Base-by-base conservation (phyloP, 2,888 invertebrate genomes). In the Hirtodrosophila duncani region DNA sequence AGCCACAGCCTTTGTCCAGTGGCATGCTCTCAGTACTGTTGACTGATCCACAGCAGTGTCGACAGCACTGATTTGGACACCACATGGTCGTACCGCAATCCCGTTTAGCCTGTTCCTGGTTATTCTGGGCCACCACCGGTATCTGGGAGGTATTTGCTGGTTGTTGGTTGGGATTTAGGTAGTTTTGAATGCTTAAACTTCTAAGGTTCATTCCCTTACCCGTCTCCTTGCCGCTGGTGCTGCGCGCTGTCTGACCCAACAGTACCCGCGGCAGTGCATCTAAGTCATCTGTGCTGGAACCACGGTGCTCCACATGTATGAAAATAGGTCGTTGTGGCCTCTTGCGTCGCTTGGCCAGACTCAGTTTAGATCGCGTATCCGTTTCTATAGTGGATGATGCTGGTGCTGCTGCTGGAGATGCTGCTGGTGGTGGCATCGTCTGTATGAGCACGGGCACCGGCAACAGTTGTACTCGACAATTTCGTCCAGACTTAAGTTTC, bases 11-110 rank as follows among this genome's bases (percentile, higher is more conserved):
- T n/a, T n/a, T n/a, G n/a, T n/a, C n/a, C n/a, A n/a, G n/a, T n/a
- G n/a, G 6, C 10, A 5, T 5, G 31, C 1, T 8, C 2, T 21
- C 21, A 1, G 2, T n/a, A 4, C 8, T 16, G 3, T 7, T 31
- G 3, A 6, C 8, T 6, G 13, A 0, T 3, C 39, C 64, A 6
- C 21, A 37, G 13, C 13, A 13, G 6, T 26, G 14, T 9, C 44
- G 33, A 30, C 71, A 63, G 0, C 18, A 29, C 3, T 27, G 21
- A 34, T 43, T 50, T 2, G 81, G 50, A 46, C 78, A 72, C 63
- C 70, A 80, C 72, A 72, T 80, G 11, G 78, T 72, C 4, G 72
- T 72, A 27, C 81, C 50, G 21, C 36, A 21, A 6, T 72, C 72
- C 0, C 55, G 72, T n/a, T n/a, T n/a, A n/a, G n/a, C 14, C 13